Evolutionary conservation across 2,113 vertebrate species (phyloP).

Genomic region (Psammodynastes pulverulentus): DNA sequence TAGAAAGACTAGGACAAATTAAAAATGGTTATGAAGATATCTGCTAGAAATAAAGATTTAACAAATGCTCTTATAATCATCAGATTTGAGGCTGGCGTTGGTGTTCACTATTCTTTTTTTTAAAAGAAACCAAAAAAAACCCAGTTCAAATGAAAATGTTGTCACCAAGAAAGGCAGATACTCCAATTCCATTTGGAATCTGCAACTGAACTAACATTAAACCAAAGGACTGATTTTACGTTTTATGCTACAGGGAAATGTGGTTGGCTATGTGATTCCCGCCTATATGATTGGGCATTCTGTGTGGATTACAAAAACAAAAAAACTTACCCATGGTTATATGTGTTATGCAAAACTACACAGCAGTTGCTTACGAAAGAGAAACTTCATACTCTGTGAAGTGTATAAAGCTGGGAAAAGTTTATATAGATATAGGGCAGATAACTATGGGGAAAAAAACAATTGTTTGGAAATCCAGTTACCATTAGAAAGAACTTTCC

Average conservation of each 20-base stretch:
- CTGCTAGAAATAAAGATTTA: not conserved
- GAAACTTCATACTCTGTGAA: not conserved
- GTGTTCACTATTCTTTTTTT: conserved; percentile 5
- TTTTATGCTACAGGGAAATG: not conserved
- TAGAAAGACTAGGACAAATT: conserved; percentile 50
- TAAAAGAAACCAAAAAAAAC: conserved; percentile 33
- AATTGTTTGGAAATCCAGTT: not conserved
- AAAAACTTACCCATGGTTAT: not conserved
- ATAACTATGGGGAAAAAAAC: not conserved
- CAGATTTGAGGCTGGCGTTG: not conserved
- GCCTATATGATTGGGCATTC: not conserved
- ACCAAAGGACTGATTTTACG: not conserved
- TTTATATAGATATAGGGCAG: not conserved
- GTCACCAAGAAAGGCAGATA: not conserved
- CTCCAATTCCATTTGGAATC: not conserved
- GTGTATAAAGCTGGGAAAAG: not conserved
- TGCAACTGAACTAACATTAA: not conserved
- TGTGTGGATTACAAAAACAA: not conserved
- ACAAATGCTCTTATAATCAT: conserved; percentile 13
- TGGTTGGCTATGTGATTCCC: not conserved
- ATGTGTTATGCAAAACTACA: not conserved
- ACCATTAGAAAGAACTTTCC: not conserved
- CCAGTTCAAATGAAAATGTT: not conserved
- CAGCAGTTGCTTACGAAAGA: not conserved
- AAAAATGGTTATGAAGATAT: conserved; percentile 39